Base-by-base conservation (phyloP, 2,797 vertebrate genomes). In the Sternotherus odoratus region DNA sequence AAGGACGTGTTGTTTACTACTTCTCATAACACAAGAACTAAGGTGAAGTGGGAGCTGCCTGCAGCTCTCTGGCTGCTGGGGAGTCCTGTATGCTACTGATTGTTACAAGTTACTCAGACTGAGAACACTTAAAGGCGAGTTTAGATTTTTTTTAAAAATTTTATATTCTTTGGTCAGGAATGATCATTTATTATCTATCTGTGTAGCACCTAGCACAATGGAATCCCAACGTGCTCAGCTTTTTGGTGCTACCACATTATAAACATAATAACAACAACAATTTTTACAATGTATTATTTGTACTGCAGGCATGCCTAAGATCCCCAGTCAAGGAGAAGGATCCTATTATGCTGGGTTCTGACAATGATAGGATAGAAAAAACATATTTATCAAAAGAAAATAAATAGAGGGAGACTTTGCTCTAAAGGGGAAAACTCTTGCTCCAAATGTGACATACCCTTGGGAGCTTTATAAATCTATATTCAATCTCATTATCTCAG, bases 391-490 rank as follows among this genome's bases (percentile, higher is more conserved):
- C 50, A 86, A 83, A 87, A 92, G 12, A 63, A 90, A 87, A 4
- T 17, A 82, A 80, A 80, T 91, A 60, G 53, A 82, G 48, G 11
- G 72, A 90, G 5, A 1, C 86, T 74, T 79, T 87, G 86, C 90
- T 90, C 72, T 89, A 12, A 39, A 28, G 79, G 53, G 77, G 83
- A 94, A 96, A 91, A 54, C 6, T 57, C 46, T 53, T 10, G 13
- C 39, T 93, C 86, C 75, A 57, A 86, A 92, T 72, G 83, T 74
- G 92, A 77, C 72, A 63, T 78, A 83, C 74, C 30, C 28, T 36
- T 69, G 87, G 57, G 54, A 83, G 54, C n/a, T 92, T 89, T 88
- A 83, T 90, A 89, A 90, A 86, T 92, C 54, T 91, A 8, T 74
- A 43, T 86, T 96, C 50, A 83, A n/a, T 77, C 6, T 8, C 46